These are phyloP conservation scores for Rhodeus uyekii DNA, from an alignment of 2,797 vertebrate genomes.

Conservation along the genomic window DNA sequence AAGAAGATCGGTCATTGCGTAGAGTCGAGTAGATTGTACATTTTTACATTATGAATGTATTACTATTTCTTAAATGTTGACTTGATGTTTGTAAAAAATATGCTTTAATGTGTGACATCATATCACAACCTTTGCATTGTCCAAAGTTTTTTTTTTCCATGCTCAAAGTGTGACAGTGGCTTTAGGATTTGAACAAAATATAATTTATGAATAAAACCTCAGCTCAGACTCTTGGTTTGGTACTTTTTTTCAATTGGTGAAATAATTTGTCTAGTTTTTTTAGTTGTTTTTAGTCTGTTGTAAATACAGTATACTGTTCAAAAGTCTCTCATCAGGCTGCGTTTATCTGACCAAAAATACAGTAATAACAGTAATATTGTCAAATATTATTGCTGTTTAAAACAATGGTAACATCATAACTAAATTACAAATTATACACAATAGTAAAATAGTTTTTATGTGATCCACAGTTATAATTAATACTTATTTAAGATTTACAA, in stretches of 20 bases:
- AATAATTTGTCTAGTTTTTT: neutral
- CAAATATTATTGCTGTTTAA: neutral
- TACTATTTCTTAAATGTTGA: no score
- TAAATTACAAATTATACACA: neutral
- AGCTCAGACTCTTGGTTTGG: neutral
- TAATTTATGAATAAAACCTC: neutral
- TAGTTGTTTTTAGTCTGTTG: neutral
- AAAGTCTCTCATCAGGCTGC: neutral
- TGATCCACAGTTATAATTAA: neutral
- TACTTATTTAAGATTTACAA: neutral
- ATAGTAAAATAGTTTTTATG: neutral
- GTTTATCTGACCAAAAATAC: neutral
- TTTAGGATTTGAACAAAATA: no score
- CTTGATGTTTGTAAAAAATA: no score
- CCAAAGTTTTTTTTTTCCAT: no score
- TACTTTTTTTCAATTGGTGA: neutral
- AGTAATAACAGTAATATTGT: neutral
- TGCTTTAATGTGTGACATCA: no score
- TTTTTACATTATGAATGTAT: no score
- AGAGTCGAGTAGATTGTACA: no score
- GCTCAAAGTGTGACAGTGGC: no score
- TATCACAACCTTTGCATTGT: no score
- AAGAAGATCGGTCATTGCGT: no score
- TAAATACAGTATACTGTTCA: neutral
- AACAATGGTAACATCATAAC: neutral